Evolutionary conservation across 2,888 invertebrate genomes (phyloP), one percentile per base, ranked within the genome.

Genomic region (Dascillus cervinus): DNA sequence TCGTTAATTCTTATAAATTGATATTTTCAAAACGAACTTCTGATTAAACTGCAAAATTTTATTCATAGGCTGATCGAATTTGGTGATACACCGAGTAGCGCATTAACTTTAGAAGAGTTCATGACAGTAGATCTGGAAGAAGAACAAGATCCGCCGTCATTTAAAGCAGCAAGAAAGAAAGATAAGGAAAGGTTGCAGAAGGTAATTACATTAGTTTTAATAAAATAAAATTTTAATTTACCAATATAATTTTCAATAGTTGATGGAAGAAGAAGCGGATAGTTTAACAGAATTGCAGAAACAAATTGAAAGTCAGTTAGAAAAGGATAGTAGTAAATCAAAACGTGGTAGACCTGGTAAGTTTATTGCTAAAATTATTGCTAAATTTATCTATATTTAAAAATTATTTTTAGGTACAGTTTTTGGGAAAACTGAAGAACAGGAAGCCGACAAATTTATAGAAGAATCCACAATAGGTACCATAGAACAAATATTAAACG

Each of bases 51-150:
- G n/a, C n/a, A n/a, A n/a, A n/a, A n/a, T n/a, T 13, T 32, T 6
- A 12, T 9, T 52, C 45, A 13, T 37, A 76, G 88, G 36, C 70
- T 98, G 20, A 75, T 85, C 13, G 98, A 98, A 67, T 98, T 98
- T 62, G 91, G 92, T 1, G 91, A 92, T 49, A 98, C 98, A 0
- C 94, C 97, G 0, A 92, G 95, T 6, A 91, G 95, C 55, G 82
- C 85, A 4, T 68, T 98, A 29, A 96, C 97, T 0, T 69, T 96
- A 13, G 95, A 97, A 49, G 96, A 98, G 68, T 98, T 98, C 60
- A 87, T 94, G 81, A 86, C 84, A 0, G 89, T 97, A 1, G 96
- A 98, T 60, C 67, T 98, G 46, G 95, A 96, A 58, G 90, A 92
- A 49, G 94, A 94, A 55, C 90, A 91, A 61, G 96, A 96, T 65